A percentile compares a stretch with the other conserved stretches of the same genome.
Evolutionary conservation across 2,113 vertebrate species (phyloP).

Genomic region (Lucifuga dentata): DNA sequence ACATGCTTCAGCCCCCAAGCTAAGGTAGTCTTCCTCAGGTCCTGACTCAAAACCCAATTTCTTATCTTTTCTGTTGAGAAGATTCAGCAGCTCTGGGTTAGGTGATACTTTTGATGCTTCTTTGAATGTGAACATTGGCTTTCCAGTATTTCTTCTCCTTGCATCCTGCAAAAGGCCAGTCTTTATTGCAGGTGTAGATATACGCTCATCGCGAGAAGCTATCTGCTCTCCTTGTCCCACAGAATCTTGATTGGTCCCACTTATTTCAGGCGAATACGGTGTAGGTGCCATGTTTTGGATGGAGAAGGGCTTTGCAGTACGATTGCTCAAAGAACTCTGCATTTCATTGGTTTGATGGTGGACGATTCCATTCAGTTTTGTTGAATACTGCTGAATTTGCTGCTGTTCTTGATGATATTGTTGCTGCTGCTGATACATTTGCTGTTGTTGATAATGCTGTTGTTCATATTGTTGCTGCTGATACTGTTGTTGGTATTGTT

Average conservation of each 20-base stretch:
- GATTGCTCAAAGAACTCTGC: slow-evolving; percentile 83
- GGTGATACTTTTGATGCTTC: slow-evolving; percentile 92
- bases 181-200: slow-evolving; percentile 92
- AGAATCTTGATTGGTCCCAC: slow-evolving; percentile 83
- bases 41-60: slow-evolving; percentile 90
- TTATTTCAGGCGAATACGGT: slow-evolving; percentile 83
- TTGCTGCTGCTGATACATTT: slow-evolving; percentile 69
- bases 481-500: slow-evolving; percentile 66
- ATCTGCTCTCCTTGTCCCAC: slow-evolving; percentile 88
- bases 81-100: slow-evolving; percentile 93
- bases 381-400: slow-evolving; percentile 76
- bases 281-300: slow-evolving; percentile 78
- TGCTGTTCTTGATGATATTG: slow-evolving; percentile 68
- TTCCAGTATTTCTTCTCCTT: slow-evolving; percentile 84
- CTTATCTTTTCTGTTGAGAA: slow-evolving; percentile 89
- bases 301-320: slow-evolving; percentile 89
- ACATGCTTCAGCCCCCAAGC: slow-evolving; percentile 96
- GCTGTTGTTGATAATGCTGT: slow-evolving; percentile 69
- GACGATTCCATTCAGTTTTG: slow-evolving; percentile 85
- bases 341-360: slow-evolving; percentile 80
- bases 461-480: slow-evolving; percentile 72
- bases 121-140: slow-evolving; percentile 98
- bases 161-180: slow-evolving; percentile 91
- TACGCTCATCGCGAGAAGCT: slow-evolving; percentile 95
- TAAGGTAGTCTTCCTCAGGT: slow-evolving; percentile 97